Evolutionary conservation across 2,113 vertebrate species (phyloP), one percentile per base, ranked within the genome.

Genomic region (Reinhardtius hippoglossoides): DNA sequence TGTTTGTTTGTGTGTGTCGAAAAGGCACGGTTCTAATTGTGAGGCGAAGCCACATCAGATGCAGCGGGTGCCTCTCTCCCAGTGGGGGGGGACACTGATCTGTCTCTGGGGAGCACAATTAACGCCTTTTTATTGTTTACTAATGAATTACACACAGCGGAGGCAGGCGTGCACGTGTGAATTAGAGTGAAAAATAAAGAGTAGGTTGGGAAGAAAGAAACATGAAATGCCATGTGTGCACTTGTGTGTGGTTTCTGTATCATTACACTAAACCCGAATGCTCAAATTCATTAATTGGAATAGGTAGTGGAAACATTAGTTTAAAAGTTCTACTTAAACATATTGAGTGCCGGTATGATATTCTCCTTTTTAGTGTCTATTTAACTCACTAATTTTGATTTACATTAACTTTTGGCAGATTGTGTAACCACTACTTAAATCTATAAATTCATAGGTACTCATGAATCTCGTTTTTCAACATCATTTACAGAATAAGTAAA

Each of bases 71-170:
- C 72, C 58, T 87, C 56, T 75, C 73, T 87, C 92, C 74, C 90
- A 72, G 81, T 67, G 64, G 84, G 62, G 21, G 61, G 89, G 84
- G 81, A 35, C 81, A 66, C 65, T 79, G 73, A 87, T 80, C 78
- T 81, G 81, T 71, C 89, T 88, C 92, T 87, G 40, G 88, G 90
- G 88, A 91, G 74, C 76, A 79, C 86, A 93, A 87, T 92, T 92
- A 90, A 85, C 20, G 67, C 81, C 62, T 83, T 88, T 88, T 91
- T 88, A 90, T 90, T 91, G 82, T 92, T 90, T 88, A 72, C 83
- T 93, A 89, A 93, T 92, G 78, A 93, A 93, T 88, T 84, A 91
- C 86, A 87, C 87, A 83, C 79, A 86, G 82, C 79, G 57, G 31
- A 77, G 68, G 73, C 23, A 24, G 52, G 24, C 60, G 8, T 69